Evolutionary conservation across 2,888 invertebrate genomes (phyloP).

Genomic region (Emesis castigata): DNA sequence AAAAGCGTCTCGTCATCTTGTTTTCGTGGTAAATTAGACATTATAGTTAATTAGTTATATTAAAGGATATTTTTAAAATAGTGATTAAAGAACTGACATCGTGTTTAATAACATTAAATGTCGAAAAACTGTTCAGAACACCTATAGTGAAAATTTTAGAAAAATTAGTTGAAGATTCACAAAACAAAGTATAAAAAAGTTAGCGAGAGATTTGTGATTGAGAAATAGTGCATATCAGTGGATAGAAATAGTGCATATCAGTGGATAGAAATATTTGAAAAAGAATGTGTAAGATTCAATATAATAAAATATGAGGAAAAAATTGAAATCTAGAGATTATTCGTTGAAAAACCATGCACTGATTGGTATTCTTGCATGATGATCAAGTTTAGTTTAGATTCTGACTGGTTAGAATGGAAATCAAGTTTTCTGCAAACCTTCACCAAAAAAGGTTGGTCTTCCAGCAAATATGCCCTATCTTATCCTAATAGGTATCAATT

Average conservation of each 20-base stretch:
- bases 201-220: not conserved
- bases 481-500: not conserved
- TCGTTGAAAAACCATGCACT: not conserved
- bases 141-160: not conserved
- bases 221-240: not conserved
- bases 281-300: not conserved
- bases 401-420: not conserved
- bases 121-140: too few species aligned
- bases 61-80: too few species aligned
- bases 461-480: not conserved
- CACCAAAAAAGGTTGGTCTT: not conserved
- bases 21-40: too few species aligned
- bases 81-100: too few species aligned
- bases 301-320: not conserved
- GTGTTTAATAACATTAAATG: too few species aligned
- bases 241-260: not conserved
- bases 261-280: not conserved
- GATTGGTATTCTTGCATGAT: not conserved
- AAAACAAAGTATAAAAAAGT: not conserved
- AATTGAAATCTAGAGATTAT: not conserved
- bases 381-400: not conserved
- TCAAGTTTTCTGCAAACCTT: not conserved
- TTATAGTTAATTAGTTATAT: too few species aligned
- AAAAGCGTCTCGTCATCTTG: too few species aligned
- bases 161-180: not conserved